Base-by-base conservation (phyloP, 1,140 invertebrate species). In the Coptotermes formosanus region DNA sequence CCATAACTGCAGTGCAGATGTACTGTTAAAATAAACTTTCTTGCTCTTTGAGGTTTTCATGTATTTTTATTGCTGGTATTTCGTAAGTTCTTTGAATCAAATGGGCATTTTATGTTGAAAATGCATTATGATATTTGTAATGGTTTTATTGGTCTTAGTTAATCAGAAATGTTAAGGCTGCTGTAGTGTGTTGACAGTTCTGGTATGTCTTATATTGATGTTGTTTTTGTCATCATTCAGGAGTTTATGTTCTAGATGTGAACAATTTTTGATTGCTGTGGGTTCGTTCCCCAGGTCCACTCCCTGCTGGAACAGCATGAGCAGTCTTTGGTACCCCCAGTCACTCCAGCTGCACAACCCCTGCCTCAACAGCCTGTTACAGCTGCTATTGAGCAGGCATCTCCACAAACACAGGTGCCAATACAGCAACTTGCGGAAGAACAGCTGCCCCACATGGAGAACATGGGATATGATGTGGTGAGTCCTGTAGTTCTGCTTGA, bases 401-500 rank as follows among this genome's bases (percentile, higher is more conserved):
- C 83, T 9, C 52, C 86, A 3, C 25, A 48, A 8, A 64, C 84
- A 44, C 44, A 64, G 16, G 32, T 84, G 38, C 8, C 43, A 75
- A 32, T 85, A 23, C 44, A 55, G 32, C 59, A 69, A 64, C 86
- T 75, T 48, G 8, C 19, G 9, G 44, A 84, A 32, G 87, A 89
- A 32, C 90, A 90, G 83, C 89, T 93, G 87, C 91, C 92, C 12
- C 90, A 92, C 81, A 94, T 95, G 93, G 94, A 94, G 88, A 95
- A 95, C 89, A 94, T 95, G 93, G 94, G 93, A 52, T 95, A 94
- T 87, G 93, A 94, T 89, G 92, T 93, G 89, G 92, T 93, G 88
- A 87, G 88, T 87, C 52, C 14, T 4, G 2, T 55, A 19, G 14
- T 16, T 4, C 52, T 55, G 52, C 19, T 38, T 38, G 2, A 38